Evolutionary conservation across 2,888 invertebrate genomes (phyloP).

Genomic region (Tetranychus piercei): DNA sequence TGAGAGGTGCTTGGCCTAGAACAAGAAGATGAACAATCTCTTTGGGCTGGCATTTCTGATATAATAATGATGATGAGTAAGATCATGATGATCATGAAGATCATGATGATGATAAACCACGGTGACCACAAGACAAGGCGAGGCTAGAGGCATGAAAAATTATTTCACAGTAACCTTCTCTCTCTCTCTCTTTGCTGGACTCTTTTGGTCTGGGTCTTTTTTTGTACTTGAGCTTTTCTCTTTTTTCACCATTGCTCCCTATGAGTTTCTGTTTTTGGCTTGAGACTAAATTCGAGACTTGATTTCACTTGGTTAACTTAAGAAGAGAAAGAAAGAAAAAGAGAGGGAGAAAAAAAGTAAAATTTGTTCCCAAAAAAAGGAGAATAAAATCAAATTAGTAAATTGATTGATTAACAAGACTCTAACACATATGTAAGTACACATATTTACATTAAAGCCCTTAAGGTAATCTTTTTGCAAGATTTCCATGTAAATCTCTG

Average conservation of each 20-base stretch:
- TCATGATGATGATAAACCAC: constrained; percentile 1
- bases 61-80: background rate
- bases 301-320: background rate
- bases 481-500: background rate
- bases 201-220: background rate
- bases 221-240: background rate
- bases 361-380: background rate
- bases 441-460: background rate
- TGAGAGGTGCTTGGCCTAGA: background rate
- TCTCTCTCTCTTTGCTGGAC: background rate
- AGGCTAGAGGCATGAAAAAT: background rate
- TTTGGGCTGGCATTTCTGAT: background rate
- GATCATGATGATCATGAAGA: background rate
- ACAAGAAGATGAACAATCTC: background rate
- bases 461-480: background rate
- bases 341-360: background rate
- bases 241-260: background rate
- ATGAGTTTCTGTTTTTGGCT: background rate
- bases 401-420: background rate
- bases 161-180: background rate
- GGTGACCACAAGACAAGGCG: constrained; percentile 1
- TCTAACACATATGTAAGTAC: background rate
- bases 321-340: background rate
- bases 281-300: too few relatives aligned
- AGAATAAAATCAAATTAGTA: background rate